Evolutionary conservation across 2,888 invertebrate genomes (phyloP), one percentile per base, ranked within the genome.

Genomic region (Sinhomidia bicolor): DNA sequence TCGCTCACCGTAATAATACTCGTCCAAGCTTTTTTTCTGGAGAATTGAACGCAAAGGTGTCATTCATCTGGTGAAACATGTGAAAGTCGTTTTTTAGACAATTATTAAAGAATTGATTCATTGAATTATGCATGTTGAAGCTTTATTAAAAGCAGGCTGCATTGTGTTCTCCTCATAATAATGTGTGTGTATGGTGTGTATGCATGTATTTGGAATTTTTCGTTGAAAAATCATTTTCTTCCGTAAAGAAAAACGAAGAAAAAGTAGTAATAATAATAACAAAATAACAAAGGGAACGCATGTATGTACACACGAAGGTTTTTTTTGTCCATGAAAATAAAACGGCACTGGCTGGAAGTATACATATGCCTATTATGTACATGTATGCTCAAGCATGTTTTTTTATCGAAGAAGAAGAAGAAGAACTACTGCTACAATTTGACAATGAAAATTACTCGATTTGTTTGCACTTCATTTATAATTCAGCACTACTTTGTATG

Each of bases 401-500:
- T 36, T n/a, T 32, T 17, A n/a, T 14, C 14, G 23, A 36, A 23
- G 41, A 14, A n/a, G n/a, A n/a, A n/a, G n/a, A n/a, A n/a, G n/a
- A n/a, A n/a, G n/a, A n/a, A n/a, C n/a, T n/a, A 17, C 36, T n/a
- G 23, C 74, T 26, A 84, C 26, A 20, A 26, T 51, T 85, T 85
- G 86, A 86, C 86, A 71, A 80, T 57, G 68, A 68, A 81, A 81
- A 86, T 86, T 83, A 60, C 79, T 88, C 83, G 65, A 88, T 88
- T 83, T 88, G 88, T 88, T 84, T 88, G 82, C 57, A 78, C 57
- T 88, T 65, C 78, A 88, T 88, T 78, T 32, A 88, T 88, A 83
- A 83, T 84, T 88, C 81, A 76, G 47, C 3, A 54, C 20, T 54
- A 78, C 57, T 54, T 54, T 57, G 74, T 74, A 47, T 74, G 74